Base-by-base conservation (phyloP, 2,113 vertebrate genomes). In the Neolamprologus longior region DNA sequence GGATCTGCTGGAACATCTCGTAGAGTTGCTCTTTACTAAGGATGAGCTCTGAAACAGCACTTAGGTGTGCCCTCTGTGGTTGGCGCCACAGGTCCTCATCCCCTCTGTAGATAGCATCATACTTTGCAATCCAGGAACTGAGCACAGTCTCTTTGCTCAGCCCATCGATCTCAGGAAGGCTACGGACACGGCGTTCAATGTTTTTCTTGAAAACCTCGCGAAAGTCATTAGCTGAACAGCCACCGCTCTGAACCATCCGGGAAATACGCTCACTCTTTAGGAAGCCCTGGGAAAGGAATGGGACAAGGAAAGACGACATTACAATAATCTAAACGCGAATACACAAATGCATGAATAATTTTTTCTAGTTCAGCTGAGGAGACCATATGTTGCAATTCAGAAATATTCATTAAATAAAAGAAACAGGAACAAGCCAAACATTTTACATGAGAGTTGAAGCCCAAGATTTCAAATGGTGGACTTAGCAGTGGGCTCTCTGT, bases 11-110 rank as follows among this genome's bases (percentile, higher is more conserved):
- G 93, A 99, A 99, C 98, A 99, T 99, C 95, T 99, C 97, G 83
- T 98, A 99, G 79, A 99, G 97, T 90, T 99, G 98, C 88, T 99
- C 99, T 93, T 99, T 99, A 93, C 98, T 99, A 90, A 99, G 97
- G 95, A 99, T 99, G 52, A 99, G 97, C 95, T 99, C 99, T 0
- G 98, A 98, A 17, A 98, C 98, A 4, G 98, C 96, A 57, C 97
- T 97, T 42, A 98, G 93, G 35, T 97, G 96, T 92, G 97, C 96
- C n/a, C 98, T 96, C 50, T 96, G 98, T 0, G 97, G 93, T 40
- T 97, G 97, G 14, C 97, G 97, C 84, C 97, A 96, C 50, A 97
- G 86, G 89, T 99, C 98, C 90, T 99, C 98, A 58, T 99, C 98
- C 4, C 98, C 98, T 85, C 96, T 95, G 95, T 97, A 99, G 94